phyloP scores from a whole-genome alignment of 2,888 invertebrate species.

The Poecilobothrus nobilitatus region DNA sequence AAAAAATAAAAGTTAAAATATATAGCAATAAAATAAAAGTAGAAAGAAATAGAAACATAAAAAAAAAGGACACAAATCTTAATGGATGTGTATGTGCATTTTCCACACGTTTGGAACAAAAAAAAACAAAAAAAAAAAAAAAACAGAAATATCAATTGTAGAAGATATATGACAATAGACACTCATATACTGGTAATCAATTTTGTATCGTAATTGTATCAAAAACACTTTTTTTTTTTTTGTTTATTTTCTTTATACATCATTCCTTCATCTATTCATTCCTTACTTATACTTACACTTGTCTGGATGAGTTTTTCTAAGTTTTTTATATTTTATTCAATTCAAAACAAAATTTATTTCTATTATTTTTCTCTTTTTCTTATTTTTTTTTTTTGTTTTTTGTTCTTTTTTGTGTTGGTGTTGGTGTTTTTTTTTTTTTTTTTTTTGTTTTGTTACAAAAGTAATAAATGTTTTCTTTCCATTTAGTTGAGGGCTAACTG shows the following conservation, averaged over 20 bases:
- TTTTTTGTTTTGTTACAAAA: neutral
- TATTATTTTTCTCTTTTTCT: no score
- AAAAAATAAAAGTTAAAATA: no score
- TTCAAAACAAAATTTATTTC: no score
- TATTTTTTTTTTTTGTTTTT: neutral
- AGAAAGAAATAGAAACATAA: neutral
- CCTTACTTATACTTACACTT: no score
- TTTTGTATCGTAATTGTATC: conserved; percentile 1
- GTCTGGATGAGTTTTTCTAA: no score
- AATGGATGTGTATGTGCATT: neutral
- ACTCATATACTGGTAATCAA: neutral
- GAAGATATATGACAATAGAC: neutral
- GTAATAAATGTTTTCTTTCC: neutral
- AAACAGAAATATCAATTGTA: neutral
- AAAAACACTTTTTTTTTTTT: neutral
- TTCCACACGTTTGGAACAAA: no score
- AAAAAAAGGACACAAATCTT: neutral
- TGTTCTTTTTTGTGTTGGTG: no score
- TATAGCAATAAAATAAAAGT: neutral
- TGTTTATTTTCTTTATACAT: no score
- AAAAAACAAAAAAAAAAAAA: neutral
- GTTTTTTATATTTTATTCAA: no score
- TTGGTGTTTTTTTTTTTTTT: neutral
- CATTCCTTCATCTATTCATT: no score
- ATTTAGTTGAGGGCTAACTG: neutral